These are phyloP conservation scores for Drosophila tripunctata DNA, from an alignment of 2,888 invertebrate species.

Conservation along the genomic window DNA sequence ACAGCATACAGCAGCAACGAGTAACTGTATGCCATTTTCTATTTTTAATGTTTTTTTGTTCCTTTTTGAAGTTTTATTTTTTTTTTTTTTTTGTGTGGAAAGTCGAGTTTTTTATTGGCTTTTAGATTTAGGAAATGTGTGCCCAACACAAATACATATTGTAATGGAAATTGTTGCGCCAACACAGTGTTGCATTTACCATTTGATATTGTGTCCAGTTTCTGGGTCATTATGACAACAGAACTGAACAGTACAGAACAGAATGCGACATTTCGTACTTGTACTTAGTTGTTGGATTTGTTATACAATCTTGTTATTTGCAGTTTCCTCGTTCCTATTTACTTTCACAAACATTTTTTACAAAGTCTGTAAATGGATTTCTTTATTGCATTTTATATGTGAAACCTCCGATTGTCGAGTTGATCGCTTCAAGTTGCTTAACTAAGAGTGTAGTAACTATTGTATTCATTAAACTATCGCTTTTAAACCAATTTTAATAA, in stretches of 20 bases:
- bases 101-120: slow-evolving; percentile 43
- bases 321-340: not conserved
- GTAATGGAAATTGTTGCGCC: slow-evolving; percentile 66
- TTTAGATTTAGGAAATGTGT: slow-evolving; percentile 39
- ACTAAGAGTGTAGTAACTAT: no score
- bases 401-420: not conserved
- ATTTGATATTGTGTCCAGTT: slow-evolving; percentile 35
- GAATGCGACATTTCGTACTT: not conserved
- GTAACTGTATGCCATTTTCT: slow-evolving; percentile 16
- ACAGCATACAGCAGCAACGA: slow-evolving; percentile 20
- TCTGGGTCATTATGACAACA: slow-evolving; percentile 41
- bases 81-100: no score
- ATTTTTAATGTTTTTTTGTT: slow-evolving; percentile 19
- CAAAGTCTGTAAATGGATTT: not conserved
- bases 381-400: not conserved
- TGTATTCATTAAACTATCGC: no score
- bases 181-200: slow-evolving; percentile 44
- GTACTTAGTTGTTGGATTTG: not conserved
- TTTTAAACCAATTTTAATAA: no score
- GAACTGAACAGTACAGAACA: not conserved
- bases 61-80: not conserved
- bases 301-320: slow-evolving; percentile 16
- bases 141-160: slow-evolving; percentile 48
- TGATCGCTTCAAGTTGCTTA: not conserved
- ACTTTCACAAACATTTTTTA: slow-evolving; percentile 6